These are phyloP conservation scores for Lepeophtheirus salmonis DNA, from an alignment of 1,140 invertebrate genomes.

Conservation along the genomic window DNA sequence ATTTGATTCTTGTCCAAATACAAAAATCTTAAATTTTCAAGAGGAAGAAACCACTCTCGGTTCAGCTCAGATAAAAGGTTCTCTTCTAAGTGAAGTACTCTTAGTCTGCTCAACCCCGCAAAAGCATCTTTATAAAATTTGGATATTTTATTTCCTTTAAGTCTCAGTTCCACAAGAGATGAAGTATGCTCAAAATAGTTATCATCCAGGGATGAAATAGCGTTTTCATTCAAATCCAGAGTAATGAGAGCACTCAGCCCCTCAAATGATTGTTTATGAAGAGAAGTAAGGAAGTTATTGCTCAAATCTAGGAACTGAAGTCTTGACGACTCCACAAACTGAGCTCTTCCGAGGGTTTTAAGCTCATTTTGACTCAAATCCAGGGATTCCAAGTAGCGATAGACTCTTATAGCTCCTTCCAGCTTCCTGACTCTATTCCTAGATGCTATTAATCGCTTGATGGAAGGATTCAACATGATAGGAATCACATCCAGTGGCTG, in stretches of 20 bases:
- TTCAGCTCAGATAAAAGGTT: neutral
- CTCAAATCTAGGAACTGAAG: conserved; percentile 4
- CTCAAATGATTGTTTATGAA: neutral
- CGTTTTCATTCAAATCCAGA: conserved; percentile 8
- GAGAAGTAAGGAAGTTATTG: conserved; percentile 7
- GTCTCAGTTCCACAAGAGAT: conserved; percentile 1
- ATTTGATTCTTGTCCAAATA: neutral
- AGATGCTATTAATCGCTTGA: neutral
- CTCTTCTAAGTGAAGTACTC: conserved; percentile 4
- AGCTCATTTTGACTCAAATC: conserved; percentile 6
- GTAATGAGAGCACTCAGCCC: neutral
- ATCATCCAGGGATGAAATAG: neutral
- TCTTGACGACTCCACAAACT: neutral
- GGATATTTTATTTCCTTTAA: neutral
- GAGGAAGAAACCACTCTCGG: neutral
- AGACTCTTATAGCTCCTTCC: neutral
- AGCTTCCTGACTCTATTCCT: conserved; percentile 3
- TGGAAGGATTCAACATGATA: neutral
- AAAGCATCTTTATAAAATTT: neutral
- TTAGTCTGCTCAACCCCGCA: neutral
- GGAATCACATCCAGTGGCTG: conserved; percentile 2
- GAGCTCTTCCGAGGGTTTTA: neutral
- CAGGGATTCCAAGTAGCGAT: conserved; percentile 1
- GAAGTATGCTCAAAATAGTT: neutral
- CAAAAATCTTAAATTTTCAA: conserved; percentile 8